Evolutionary conservation across 2,888 invertebrate species (phyloP).

Genomic region (Himalopsyche japonica): DNA sequence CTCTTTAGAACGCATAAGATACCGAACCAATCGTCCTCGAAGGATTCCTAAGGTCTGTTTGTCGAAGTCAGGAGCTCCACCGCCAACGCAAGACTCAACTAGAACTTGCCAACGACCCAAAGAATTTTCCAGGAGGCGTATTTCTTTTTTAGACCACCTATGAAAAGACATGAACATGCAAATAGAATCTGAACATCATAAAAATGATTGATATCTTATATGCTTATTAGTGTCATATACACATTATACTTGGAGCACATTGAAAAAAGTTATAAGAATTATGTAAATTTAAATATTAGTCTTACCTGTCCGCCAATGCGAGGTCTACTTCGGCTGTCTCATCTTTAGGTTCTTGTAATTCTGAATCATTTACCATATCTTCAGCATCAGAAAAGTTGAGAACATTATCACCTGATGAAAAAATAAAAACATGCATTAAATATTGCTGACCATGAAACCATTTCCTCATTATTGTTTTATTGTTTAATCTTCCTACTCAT

Average conservation of each 20-base stretch:
- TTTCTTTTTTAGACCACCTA: constrained; percentile 80
- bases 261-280: neutral
- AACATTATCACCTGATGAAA: constrained; percentile 60
- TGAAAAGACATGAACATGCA: neutral
- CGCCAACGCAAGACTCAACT: constrained; percentile 86
- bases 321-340: constrained; percentile 80
- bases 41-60: constrained; percentile 92
- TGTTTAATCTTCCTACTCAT: too few species aligned
- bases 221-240: too few species aligned
- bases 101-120: constrained; percentile 89
- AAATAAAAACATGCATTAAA: constrained; percentile 25
- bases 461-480: too few species aligned
- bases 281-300: neutral
- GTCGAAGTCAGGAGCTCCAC: constrained; percentile 86
- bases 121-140: constrained; percentile 86
- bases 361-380: constrained; percentile 82
- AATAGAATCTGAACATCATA: neutral
- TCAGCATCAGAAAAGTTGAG: constrained; percentile 90
- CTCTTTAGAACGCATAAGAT: constrained; percentile 92
- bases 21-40: constrained; percentile 87
- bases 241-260: neutral
- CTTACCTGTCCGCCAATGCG: constrained; percentile 69
- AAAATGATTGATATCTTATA: too few species aligned
- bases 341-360: constrained; percentile 80
- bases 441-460: too few species aligned